Evolutionary conservation across 2,113 vertebrate species (phyloP).

Genomic region (Thomomys bottae): DNA sequence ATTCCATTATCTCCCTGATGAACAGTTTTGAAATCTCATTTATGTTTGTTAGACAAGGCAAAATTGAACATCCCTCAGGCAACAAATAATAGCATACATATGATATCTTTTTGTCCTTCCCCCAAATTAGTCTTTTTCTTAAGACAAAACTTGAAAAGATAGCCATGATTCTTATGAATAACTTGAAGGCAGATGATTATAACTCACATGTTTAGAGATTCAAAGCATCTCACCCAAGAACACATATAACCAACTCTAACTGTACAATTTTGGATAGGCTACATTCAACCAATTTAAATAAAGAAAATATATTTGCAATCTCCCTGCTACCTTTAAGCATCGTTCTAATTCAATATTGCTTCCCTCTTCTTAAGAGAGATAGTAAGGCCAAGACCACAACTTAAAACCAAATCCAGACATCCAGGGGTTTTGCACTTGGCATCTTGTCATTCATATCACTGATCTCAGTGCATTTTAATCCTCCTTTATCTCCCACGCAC

Average conservation of each 20-base stretch:
- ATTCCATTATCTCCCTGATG: constrained; percentile 52
- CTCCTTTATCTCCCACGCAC: not conserved
- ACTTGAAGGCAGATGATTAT: constrained; percentile 76
- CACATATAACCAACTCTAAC: constrained; percentile 44
- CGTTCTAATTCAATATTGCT: constrained; percentile 7
- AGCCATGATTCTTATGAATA: constrained; percentile 72
- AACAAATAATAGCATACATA: constrained; percentile 69
- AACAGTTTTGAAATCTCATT: constrained; percentile 78
- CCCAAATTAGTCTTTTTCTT: constrained; percentile 64
- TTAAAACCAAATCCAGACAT: constrained; percentile 3
- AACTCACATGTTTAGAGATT: constrained; percentile 67
- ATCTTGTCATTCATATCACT: not conserved
- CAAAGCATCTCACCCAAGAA: constrained; percentile 69
- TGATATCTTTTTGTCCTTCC: constrained; percentile 52
- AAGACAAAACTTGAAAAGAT: constrained; percentile 70
- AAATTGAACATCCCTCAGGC: constrained; percentile 72
- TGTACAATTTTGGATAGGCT: constrained; percentile 47
- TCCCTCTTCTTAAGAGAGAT: not conserved
- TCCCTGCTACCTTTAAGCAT: constrained; percentile 50
- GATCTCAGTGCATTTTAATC: not conserved
- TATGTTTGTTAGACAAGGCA: constrained; percentile 79
- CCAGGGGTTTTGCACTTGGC: not conserved
- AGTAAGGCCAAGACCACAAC: not conserved
- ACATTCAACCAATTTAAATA: constrained; percentile 51
- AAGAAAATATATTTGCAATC: constrained; percentile 46